Evolutionary conservation across 2,888 invertebrate genomes (phyloP), one percentile per base, ranked within the genome.

Genomic region (Leptinotarsa peninsularis): DNA sequence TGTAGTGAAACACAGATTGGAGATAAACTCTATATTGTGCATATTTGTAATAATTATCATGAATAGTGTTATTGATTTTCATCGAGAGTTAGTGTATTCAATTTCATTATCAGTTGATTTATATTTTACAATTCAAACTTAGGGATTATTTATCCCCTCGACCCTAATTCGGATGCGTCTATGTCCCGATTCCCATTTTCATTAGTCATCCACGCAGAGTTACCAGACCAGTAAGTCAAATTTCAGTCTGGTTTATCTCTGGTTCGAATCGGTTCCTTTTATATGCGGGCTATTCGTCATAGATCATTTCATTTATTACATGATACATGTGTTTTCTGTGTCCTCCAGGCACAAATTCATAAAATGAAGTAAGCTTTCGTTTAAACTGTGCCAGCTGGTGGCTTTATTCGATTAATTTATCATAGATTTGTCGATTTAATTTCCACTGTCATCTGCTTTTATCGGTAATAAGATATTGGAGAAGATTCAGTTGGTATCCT

Each of bases 211-310:
- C 23, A 58, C 4, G 21, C 23, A 21, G 56, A 56, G 14, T 14
- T 14, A 23, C 56, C 21, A 58, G 56, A 58, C 56, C 56, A 58
- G 23, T 23, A 58, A 58, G 21, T 58, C 14, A 14, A 58, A 18
- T 58, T 23, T 58, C 18, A 14, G 56, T 56, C 56, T 56, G 56
- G 56, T 58, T 58, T 0, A 58, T 58, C 56, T 58, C 56, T 58
- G 14, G 21, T 58, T 58, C 56, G 21, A 58, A 18, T 58, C 56
- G 21, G 56, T 58, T 58, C 14, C 21, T 58, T 58, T 58, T 21
- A 58, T 7, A 13, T 58, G 21, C 56, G 56, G 10, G 56, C n/a
- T 13, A 23, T 21, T 58, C 10, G 21, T 21, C 56, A 56, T 18
- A 18, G 56, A 58, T 58, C 21, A 58, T 56, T 56, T 23, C 21